Percentiles rank a stretch among this genome's conserved stretches.
Evolutionary conservation across 2,888 invertebrate genomes (phyloP).

Genomic region (Yponomeuta malinellus): DNA sequence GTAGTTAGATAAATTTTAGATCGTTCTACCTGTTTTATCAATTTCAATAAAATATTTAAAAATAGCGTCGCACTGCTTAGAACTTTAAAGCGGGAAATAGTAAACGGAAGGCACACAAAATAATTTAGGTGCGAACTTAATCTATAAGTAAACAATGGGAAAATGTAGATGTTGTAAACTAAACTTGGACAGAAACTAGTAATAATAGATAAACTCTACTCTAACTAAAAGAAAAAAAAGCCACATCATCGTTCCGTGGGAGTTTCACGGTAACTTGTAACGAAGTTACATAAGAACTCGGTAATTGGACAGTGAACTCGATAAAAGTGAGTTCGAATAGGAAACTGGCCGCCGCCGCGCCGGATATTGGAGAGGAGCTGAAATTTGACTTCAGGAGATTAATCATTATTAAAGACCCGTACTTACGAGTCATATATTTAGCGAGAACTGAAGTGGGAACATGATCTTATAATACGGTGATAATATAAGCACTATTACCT

Average conservation of each 20-base stretch:
- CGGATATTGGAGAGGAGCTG: background rate
- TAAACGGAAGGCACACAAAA: background rate
- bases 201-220: background rate
- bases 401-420: background rate
- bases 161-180: background rate
- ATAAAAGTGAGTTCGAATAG: background rate
- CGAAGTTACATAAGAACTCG: slow-evolving; percentile 2
- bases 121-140: background rate
- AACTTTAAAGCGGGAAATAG: background rate
- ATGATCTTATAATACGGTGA: background rate
- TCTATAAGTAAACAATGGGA: background rate
- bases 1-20: background rate
- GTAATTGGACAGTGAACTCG: slow-evolving; percentile 10
- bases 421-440: background rate
- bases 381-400: background rate
- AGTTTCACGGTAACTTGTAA: background rate
- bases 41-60: no score
- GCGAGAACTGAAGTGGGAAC: background rate
- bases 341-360: background rate
- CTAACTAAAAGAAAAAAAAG: slow-evolving; percentile 1
- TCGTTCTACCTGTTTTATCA: background rate
- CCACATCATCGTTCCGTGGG: slow-evolving; percentile 1
- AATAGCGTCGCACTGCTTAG: no score
- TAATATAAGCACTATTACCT: background rate
- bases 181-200: background rate